Conservation (phyloP, 1,140 invertebrate species). For the Monochamus saltuarius region DNA sequence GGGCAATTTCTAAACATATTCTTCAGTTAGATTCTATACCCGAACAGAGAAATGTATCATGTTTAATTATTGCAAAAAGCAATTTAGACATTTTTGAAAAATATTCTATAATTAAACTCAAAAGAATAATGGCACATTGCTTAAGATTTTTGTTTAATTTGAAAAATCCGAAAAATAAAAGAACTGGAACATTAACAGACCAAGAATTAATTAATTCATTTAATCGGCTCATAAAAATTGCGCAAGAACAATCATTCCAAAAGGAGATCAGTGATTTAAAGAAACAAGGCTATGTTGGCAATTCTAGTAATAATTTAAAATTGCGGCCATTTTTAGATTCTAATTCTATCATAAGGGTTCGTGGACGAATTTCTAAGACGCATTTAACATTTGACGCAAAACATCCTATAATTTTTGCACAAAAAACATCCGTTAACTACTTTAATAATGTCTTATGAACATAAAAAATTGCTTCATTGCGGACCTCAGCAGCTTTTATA, state of each 20-base stretch:
- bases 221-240: slow-evolving; percentile 15
- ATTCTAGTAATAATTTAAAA: slow-evolving; percentile 17
- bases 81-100: slow-evolving; percentile 6
- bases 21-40: background rate
- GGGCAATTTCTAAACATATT: slow-evolving; percentile 1
- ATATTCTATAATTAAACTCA: slow-evolving; percentile 18
- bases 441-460: slow-evolving; percentile 30
- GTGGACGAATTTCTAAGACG: slow-evolving; percentile 35
- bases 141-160: slow-evolving; percentile 10
- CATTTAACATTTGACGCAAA: slow-evolving; percentile 23
- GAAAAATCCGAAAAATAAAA: slow-evolving; percentile 9
- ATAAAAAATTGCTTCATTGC: slow-evolving; percentile 34
- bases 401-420: slow-evolving; percentile 32
- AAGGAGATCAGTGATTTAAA: slow-evolving; percentile 17
- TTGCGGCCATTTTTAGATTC: slow-evolving; percentile 29
- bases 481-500: slow-evolving; percentile 35
- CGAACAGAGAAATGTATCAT: background rate
- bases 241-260: slow-evolving; percentile 21
- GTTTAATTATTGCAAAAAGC: background rate
- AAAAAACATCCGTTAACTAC: slow-evolving; percentile 26
- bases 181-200: background rate
- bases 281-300: slow-evolving; percentile 7
- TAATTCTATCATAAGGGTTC: slow-evolving; percentile 35
- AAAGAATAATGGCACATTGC: slow-evolving; percentile 11
- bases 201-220: slow-evolving; percentile 8